Evolutionary conservation across 1,140 invertebrate genomes (phyloP).

Genomic region (Centruroides vittatus): DNA sequence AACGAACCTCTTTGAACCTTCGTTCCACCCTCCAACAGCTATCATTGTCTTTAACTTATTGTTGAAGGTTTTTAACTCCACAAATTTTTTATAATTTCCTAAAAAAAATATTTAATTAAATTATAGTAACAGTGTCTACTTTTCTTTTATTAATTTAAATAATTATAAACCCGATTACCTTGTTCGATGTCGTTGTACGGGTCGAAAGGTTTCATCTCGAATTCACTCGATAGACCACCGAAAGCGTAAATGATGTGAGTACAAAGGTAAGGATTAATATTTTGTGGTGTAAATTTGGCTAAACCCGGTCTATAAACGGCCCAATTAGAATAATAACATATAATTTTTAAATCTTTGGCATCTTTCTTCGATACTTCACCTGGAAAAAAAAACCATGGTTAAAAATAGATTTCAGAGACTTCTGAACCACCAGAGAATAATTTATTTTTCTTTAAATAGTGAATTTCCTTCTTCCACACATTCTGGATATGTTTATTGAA

Average conservation of each 20-base stretch:
- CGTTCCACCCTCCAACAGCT: slow-evolving; percentile 93
- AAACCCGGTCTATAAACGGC: slow-evolving; percentile 64
- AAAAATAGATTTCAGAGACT: too few species aligned
- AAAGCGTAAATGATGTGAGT: slow-evolving; percentile 91
- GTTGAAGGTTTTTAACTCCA: slow-evolving; percentile 81
- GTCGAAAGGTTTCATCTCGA: slow-evolving; percentile 77
- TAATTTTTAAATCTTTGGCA: slow-evolving; percentile 35
- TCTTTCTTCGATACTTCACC: too few species aligned
- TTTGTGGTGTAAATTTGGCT: slow-evolving; percentile 80
- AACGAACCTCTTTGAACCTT: slow-evolving; percentile 56
- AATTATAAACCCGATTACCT: slow-evolving; percentile 39
- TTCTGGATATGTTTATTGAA: too few species aligned
- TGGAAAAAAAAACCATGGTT: too few species aligned
- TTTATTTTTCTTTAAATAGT: too few species aligned
- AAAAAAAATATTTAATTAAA: slow-evolving; percentile 2
- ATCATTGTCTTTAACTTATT: slow-evolving; percentile 80
- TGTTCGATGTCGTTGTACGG: slow-evolving; percentile 91
- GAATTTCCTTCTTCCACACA: too few species aligned
- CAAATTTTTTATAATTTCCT: slow-evolving; percentile 93
- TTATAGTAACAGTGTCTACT: not conserved
- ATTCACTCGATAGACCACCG: slow-evolving; percentile 79
- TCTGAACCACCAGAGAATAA: too few species aligned
- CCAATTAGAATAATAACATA: slow-evolving; percentile 83
- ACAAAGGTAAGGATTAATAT: slow-evolving; percentile 89
- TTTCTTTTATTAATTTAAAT: not conserved